These are phyloP conservation scores for Caenorhabditis zanzibari DNA, from an alignment of 2,888 invertebrate species.

Conservation along the genomic window DNA sequence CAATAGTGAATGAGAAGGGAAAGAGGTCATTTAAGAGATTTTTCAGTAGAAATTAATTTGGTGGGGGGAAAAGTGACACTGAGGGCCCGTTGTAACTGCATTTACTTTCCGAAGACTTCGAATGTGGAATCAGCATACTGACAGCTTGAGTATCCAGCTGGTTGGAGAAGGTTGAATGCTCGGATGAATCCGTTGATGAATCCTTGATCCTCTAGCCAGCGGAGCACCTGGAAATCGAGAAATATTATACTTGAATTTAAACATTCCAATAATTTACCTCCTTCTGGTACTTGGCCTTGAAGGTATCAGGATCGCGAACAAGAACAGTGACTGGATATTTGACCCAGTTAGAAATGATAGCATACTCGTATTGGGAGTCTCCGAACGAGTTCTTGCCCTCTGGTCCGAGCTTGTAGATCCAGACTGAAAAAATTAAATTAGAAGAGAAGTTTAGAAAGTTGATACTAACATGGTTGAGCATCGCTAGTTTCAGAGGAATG, in stretches of 20 bases:
- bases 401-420: slow-evolving; percentile 84
- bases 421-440: slow-evolving; percentile 77
- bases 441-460: background rate
- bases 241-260: background rate
- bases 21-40: slow-evolving; percentile 67
- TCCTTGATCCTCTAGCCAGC: slow-evolving; percentile 81
- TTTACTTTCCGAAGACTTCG: slow-evolving; percentile 82
- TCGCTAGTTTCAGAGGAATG: slow-evolving; percentile 83
- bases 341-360: slow-evolving; percentile 84
- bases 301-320: slow-evolving; percentile 83
- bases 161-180: slow-evolving; percentile 84
- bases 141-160: slow-evolving; percentile 82
- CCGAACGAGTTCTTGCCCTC: slow-evolving; percentile 84
- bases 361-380: slow-evolving; percentile 84
- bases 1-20: slow-evolving; percentile 27
- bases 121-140: slow-evolving; percentile 84
- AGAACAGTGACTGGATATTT: slow-evolving; percentile 84
- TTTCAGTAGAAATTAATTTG: slow-evolving; percentile 48
- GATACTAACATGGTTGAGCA: slow-evolving; percentile 82
- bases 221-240: slow-evolving; percentile 70
- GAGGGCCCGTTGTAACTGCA: slow-evolving; percentile 30
- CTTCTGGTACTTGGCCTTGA: slow-evolving; percentile 81
- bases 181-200: slow-evolving; percentile 84
- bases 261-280: slow-evolving; percentile 54
- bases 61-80: slow-evolving; percentile 4